These are phyloP conservation scores for Formicarius rufipectus DNA, from an alignment of 2,113 vertebrate species.

Conservation along the genomic window DNA sequence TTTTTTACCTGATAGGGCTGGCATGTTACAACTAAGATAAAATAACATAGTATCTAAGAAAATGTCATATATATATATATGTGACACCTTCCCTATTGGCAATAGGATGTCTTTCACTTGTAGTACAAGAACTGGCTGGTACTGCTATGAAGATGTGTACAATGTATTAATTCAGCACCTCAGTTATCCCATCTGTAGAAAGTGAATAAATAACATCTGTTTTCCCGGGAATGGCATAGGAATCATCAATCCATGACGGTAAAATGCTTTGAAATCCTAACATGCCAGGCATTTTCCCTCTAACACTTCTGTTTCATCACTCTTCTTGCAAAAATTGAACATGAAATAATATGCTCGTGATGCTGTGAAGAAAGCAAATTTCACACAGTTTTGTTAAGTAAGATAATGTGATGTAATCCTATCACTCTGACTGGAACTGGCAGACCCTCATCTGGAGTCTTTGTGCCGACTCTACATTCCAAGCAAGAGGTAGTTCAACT, in stretches of 20 bases:
- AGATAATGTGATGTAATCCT: conserved; percentile 11
- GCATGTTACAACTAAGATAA: not conserved
- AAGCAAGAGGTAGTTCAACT: not conserved
- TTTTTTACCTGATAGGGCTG: not conserved
- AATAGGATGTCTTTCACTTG: not conserved
- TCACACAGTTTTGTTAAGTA: not conserved
- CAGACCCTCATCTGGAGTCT: not conserved
- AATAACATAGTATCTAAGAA: not conserved
- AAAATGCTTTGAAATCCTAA: conserved; percentile 18
- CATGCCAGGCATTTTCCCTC: not conserved
- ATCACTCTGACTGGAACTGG: not conserved
- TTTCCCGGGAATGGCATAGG: not conserved
- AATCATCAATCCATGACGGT: not conserved
- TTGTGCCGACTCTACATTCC: not conserved
- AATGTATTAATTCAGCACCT: not conserved
- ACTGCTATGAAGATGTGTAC: not conserved
- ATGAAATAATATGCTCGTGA: not conserved
- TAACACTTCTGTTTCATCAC: conserved; percentile 1
- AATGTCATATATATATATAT: not conserved
- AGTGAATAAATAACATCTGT: not conserved
- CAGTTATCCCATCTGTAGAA: not conserved
- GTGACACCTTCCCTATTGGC: not conserved
- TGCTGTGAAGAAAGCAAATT: conserved; percentile 27
- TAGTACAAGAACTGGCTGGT: not conserved
- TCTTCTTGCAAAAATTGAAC: conserved; percentile 24